These are phyloP conservation scores for Bombylius major DNA, from an alignment of 2,888 invertebrate species.

Conservation along the genomic window DNA sequence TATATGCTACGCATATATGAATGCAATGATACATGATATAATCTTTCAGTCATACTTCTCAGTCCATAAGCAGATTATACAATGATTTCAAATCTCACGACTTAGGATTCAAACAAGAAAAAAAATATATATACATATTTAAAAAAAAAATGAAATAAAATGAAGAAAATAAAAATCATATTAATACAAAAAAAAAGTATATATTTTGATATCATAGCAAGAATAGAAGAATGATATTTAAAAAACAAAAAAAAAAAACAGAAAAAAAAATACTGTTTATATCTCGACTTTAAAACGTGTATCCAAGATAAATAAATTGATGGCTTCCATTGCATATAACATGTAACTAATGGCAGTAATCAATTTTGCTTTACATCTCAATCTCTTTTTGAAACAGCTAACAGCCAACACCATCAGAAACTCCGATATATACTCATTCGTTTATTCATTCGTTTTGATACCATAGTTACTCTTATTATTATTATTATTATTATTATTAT, in stretches of 20 bases:
- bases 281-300: conserved; percentile 26
- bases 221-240: conserved; percentile 4
- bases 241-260: background rate
- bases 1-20: no score
- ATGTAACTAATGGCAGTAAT: conserved; percentile 40
- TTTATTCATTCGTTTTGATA: background rate
- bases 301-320: conserved; percentile 40
- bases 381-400: conserved; percentile 30
- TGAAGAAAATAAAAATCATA: background rate
- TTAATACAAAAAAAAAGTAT: background rate
- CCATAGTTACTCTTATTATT: background rate
- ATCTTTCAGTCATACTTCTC: background rate
- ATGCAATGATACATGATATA: background rate
- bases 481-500: background rate
- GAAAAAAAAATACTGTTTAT: background rate
- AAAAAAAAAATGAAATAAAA: background rate
- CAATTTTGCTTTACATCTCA: conserved; percentile 42
- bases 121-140: background rate
- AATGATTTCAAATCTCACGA: background rate
- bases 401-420: conserved; percentile 4
- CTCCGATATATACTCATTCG: background rate
- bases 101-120: background rate
- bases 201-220: conserved; percentile 2
- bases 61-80: background rate
- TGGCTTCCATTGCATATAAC: conserved; percentile 41